Evolutionary conservation across 2,888 invertebrate species (phyloP).

Genomic region (Rambutsinella grinnellia): DNA sequence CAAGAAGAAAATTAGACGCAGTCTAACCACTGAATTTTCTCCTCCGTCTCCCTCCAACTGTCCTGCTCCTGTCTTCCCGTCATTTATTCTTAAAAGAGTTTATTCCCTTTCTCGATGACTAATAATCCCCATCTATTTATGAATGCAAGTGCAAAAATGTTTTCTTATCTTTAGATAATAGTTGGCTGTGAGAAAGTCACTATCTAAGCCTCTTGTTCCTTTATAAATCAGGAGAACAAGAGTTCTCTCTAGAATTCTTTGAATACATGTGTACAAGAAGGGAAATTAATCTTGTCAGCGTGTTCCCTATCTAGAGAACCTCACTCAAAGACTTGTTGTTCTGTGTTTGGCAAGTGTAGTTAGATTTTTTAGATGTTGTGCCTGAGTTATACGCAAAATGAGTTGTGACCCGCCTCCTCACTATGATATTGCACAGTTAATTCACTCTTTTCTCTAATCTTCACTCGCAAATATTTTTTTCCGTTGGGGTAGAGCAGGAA

Average conservation of each 20-base stretch:
- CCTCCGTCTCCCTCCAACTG: conserved; percentile 29
- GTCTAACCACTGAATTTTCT: conserved; percentile 29
- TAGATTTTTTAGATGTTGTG: conserved; percentile 1
- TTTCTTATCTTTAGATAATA: no score
- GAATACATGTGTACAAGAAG: conserved; percentile 39
- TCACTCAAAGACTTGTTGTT: not conserved
- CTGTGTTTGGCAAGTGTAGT: conserved; percentile 13
- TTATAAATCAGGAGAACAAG: no score
- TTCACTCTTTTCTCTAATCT: no score
- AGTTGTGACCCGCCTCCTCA: conserved; percentile 23
- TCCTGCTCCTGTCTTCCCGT: conserved; percentile 43
- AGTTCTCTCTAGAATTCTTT: no score
- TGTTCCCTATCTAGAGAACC: conserved; percentile 1
- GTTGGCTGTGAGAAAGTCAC: no score
- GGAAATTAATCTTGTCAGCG: conserved; percentile 53
- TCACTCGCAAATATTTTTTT: no score
- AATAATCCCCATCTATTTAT: no score
- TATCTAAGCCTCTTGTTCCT: no score
- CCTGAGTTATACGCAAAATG: not conserved
- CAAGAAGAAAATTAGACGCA: not conserved
- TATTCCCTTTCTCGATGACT: no score
- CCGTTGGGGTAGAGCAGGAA: no score
- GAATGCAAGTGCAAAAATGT: conserved; percentile 36
- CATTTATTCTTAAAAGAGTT: no score
- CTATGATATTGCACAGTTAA: no score